These are phyloP conservation scores for Agrypnia vestita DNA, from an alignment of 1,140 invertebrate genomes.

Conservation along the genomic window DNA sequence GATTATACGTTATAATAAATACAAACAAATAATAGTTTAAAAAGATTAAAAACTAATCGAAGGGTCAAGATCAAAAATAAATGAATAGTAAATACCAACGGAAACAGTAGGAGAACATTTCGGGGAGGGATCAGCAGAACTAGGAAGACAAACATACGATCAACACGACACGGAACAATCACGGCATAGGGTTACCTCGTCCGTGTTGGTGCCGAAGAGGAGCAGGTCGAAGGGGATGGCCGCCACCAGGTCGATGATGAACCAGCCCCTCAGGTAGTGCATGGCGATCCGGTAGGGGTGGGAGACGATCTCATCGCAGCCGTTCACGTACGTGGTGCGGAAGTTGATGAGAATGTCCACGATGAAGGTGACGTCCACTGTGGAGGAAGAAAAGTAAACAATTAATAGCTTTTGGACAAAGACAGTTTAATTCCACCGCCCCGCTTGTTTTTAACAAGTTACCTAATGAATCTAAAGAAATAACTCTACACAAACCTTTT, in stretches of 20 bases:
- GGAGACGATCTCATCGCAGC: constrained; percentile 98
- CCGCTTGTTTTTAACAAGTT: too few relatives aligned
- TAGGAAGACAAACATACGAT: constrained; percentile 27
- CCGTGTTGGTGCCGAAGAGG: constrained; percentile 95
- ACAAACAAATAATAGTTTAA: too few relatives aligned
- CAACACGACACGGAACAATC: background rate
- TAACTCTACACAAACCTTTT: too few relatives aligned
- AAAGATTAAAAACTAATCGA: too few relatives aligned
- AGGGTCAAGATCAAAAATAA: background rate
- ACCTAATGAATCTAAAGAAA: too few relatives aligned
- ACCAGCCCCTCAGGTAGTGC: constrained; percentile 99
- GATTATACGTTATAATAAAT: too few relatives aligned
- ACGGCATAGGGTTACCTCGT: constrained; percentile 84
- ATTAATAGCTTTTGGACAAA: too few relatives aligned
- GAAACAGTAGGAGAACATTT: constrained; percentile 11
- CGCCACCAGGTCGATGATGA: constrained; percentile 97
- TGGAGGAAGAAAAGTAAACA: constrained; percentile 44
- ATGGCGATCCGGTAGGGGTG: constrained; percentile 97
- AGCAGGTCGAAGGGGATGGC: constrained; percentile 99
- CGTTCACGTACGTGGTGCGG: constrained; percentile 98
- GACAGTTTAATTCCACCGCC: too few relatives aligned
- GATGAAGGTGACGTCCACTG: constrained; percentile 99
- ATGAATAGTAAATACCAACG: background rate
- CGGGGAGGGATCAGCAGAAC: constrained; percentile 8
- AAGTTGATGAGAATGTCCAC: constrained; percentile 99